Base-by-base conservation (phyloP, 1,140 invertebrate genomes). In the Melipona quadrifasciata region DNA sequence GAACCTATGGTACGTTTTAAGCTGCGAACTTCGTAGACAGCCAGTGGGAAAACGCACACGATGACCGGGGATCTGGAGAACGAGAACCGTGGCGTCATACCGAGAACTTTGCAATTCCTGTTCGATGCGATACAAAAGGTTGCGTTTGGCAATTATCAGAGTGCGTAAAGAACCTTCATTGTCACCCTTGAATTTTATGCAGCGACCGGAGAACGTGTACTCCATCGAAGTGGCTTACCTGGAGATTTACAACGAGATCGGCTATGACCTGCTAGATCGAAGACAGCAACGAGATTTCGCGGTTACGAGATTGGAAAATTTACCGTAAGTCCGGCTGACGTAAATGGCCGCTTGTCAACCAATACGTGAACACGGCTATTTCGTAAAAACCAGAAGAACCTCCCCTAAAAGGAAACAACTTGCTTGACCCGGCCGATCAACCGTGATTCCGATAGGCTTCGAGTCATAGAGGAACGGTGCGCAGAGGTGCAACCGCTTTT, bases 1-100 rank as follows among this genome's bases (percentile, higher is more conserved):
- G 21, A 71, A 4, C 6, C 4, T n/a, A 1, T 27, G n/a, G 21
- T 21, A 68, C 4, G 17, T 68, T 68, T 55, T 16, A 70, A 81
- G 39, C 14, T 27, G 14, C 6, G 21, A 79, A 84, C 68, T 77
- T 89, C 94, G 91, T 84, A 95, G 93, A 95, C 95, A 12, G 95
- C 95, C 21, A 95, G 95, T 88, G 97, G 97, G 14, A 97, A 97
- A 93, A 97, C 97, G 1, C 96, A 95, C 91, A 96, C 96, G 16
- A 97, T 97, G 94, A 96, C 96, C 81, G 97, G 96, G 12, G 95
- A 95, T 67, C 93, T 94, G 16, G 91, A 90, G 39, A 90, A 91
- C 84, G 89, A 94, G 53, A 93, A 95, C 24, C 95, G 95, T 61
- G 97, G 96, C 76, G 95, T 97, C 34, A 96, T 96, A 83, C 95